These are phyloP conservation scores for Geopemphigus sp. DNA, from an alignment of 1,140 invertebrate species.

Conservation along the genomic window DNA sequence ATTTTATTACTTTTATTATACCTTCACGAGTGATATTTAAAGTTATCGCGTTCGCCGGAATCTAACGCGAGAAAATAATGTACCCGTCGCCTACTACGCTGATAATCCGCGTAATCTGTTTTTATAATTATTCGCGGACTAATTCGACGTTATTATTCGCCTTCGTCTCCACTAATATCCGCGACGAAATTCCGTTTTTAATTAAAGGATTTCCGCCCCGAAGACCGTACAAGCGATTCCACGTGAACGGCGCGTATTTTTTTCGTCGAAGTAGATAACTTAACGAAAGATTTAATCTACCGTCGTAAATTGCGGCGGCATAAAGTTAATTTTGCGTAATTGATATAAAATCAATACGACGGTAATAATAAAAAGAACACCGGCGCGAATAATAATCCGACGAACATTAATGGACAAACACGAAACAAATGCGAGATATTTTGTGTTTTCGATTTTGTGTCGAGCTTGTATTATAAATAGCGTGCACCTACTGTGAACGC, in stretches of 20 bases:
- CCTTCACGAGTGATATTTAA: too few relatives aligned
- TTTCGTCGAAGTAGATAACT: background rate
- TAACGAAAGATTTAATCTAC: background rate
- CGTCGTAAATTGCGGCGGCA: background rate
- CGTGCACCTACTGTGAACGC: too few relatives aligned
- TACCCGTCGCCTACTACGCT: too few relatives aligned
- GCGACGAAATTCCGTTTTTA: background rate
- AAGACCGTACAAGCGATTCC: background rate
- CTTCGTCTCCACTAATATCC: background rate
- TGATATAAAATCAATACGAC: background rate
- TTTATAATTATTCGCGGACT: background rate
- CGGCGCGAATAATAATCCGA: background rate
- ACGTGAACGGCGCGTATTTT: background rate
- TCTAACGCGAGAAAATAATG: background rate
- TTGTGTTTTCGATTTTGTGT: too few relatives aligned
- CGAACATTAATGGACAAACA: background rate
- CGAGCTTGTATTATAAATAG: too few relatives aligned
- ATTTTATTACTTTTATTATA: too few relatives aligned
- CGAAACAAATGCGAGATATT: background rate
- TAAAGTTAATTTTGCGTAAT: background rate
- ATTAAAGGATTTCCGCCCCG: background rate
- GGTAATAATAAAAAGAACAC: background rate
- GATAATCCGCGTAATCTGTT: background rate
- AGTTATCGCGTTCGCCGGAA: too few relatives aligned
- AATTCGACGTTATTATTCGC: background rate